phyloP scores from a whole-genome alignment of 2,797 vertebrate genomes.

The Tapera naevia region DNA sequence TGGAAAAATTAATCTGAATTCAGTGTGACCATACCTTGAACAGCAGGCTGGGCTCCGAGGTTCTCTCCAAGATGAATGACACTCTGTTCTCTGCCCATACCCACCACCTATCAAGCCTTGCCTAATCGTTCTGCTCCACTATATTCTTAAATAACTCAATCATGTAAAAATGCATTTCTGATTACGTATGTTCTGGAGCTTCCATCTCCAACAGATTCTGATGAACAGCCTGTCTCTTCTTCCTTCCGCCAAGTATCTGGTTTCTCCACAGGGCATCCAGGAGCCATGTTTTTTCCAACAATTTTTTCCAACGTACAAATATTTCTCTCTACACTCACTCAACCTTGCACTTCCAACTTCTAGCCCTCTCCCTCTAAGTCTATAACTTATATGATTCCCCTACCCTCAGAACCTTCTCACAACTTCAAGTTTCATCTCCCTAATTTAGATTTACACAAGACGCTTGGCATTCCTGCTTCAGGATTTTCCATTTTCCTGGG shows the following conservation, averaged over 20 bases:
- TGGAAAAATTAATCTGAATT: background rate
- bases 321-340: background rate
- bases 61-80: background rate
- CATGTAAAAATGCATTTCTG: background rate
- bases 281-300: background rate
- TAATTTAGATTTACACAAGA: background rate
- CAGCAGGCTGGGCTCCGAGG: background rate
- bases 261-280: background rate
- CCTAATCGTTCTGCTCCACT: background rate
- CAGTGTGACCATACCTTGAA: background rate
- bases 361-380: background rate
- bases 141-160: background rate
- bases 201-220: background rate
- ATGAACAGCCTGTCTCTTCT: background rate
- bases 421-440: background rate
- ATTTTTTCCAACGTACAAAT: background rate
- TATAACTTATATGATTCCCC: background rate
- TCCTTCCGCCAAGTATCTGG: background rate
- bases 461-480: background rate
- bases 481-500: background rate
- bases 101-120: background rate
- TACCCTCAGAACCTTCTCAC: background rate
- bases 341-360: fast-evolving
- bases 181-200: background rate
- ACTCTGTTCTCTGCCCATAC: background rate